Evolutionary conservation across 2,888 invertebrate species (phyloP).

Genomic region (Selenia dentaria): DNA sequence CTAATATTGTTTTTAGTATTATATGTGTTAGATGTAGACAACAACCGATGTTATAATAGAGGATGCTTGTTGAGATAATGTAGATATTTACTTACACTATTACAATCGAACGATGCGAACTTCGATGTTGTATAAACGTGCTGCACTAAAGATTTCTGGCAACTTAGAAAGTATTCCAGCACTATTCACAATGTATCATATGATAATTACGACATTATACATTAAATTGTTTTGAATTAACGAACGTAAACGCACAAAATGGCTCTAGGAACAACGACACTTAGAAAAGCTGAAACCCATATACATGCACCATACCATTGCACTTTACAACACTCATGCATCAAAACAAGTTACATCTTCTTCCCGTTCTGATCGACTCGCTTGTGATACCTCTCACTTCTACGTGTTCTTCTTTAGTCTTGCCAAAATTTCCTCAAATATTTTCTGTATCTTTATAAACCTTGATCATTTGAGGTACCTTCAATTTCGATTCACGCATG

Average conservation of each 20-base stretch:
- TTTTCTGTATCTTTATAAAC: conserved; percentile 64
- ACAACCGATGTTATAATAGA: conserved; percentile 41
- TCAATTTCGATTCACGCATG: conserved; percentile 70
- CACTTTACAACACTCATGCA: conserved; percentile 69
- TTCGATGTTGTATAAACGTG: conserved; percentile 21
- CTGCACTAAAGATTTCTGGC: conserved; percentile 5
- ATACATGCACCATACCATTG: conserved; percentile 63
- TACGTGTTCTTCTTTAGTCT: conserved; percentile 62
- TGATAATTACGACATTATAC: neutral
- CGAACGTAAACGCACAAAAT: conserved; percentile 65
- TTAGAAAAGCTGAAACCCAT: conserved; percentile 56
- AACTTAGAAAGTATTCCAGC: conserved; percentile 14
- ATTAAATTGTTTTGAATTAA: neutral
- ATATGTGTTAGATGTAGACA: conserved; percentile 58
- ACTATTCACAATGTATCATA: conserved; percentile 16
- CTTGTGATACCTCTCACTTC: conserved; percentile 57
- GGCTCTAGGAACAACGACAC: conserved; percentile 62
- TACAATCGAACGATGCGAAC: conserved; percentile 8
- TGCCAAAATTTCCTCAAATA: conserved; percentile 57
- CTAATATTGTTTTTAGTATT: conserved; percentile 44
- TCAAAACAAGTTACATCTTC: conserved; percentile 59
- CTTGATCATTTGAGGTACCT: conserved; percentile 58
- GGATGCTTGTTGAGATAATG: conserved; percentile 51
- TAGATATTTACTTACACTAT: conserved; percentile 11
- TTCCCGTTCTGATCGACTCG: conserved; percentile 51